A percentile compares a stretch with the other conserved stretches of the same genome.
These are phyloP conservation scores for Siniperca obscura DNA, from an alignment of 2,797 vertebrate species.

Conservation along the genomic window DNA sequence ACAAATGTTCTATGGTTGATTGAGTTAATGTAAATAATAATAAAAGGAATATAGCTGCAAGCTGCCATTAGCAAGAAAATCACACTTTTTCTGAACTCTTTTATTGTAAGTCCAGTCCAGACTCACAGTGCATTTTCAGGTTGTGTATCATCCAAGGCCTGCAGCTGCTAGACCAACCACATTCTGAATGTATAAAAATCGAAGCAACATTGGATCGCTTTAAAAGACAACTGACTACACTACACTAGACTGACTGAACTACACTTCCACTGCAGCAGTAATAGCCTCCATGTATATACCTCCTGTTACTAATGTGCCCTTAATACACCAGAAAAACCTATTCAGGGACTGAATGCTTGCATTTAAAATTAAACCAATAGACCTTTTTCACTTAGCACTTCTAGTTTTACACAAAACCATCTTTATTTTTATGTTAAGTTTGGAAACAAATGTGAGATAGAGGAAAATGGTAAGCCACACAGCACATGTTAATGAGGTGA, in stretches of 20 bases:
- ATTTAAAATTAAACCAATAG: conserved; percentile 21
- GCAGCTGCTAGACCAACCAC: not conserved
- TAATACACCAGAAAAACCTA: conserved; percentile 14
- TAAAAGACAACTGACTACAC: not conserved
- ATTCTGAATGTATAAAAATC: not conserved
- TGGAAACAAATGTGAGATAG: not conserved
- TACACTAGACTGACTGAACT: not conserved
- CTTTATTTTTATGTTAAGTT: not conserved
- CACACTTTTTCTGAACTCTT: conserved; percentile 5
- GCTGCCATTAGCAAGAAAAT: conserved; percentile 13
- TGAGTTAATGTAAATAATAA: conserved; percentile 17
- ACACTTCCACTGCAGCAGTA: conserved; percentile 19
- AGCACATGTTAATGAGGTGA: not conserved
- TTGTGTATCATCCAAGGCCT: conserved; percentile 1
- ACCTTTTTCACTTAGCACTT: conserved; percentile 5
- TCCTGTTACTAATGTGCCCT: conserved; percentile 26
- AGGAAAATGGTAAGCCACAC: not conserved
- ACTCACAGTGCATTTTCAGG: not conserved
- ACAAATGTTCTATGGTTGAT: not conserved
- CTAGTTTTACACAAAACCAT: conserved; percentile 6
- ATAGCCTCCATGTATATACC: conserved; percentile 15
- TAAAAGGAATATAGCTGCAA: not conserved
- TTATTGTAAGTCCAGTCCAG: not conserved
- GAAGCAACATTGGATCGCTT: not conserved
- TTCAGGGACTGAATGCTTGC: conserved; percentile 15